Percentiles rank a stretch among this genome's conserved stretches.
phyloP scores from a whole-genome alignment of 64 coral and sea anemone genomes.

The Pocillopora verrucosa region DNA sequence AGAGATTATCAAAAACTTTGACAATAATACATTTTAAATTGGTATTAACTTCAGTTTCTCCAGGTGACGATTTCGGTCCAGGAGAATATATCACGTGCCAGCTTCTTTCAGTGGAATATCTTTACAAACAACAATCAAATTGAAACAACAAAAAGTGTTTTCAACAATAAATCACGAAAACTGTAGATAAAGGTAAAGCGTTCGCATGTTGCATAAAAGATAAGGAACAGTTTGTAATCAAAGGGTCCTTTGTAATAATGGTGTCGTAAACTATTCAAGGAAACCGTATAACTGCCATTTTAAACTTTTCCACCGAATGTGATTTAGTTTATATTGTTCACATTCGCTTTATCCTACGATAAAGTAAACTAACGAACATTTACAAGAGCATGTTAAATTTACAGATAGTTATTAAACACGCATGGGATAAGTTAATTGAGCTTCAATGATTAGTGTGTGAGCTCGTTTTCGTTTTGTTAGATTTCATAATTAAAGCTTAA shows the following conservation, averaged over 20 bases:
- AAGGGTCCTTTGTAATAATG: not conserved
- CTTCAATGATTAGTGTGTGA: not conserved
- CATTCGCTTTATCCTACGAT: not conserved
- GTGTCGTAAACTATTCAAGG: not conserved
- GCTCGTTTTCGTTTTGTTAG: conserved; percentile 17
- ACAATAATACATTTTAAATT: no score
- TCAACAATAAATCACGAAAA: not conserved
- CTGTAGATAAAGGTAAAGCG: not conserved
- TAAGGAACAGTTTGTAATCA: not conserved
- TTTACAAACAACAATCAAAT: not conserved
- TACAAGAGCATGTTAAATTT: not conserved
- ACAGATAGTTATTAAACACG: conserved; percentile 16
- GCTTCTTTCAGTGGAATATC: not conserved
- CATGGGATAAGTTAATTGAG: conserved; percentile 20
- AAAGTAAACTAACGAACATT: conserved; percentile 4
- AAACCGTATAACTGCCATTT: not conserved
- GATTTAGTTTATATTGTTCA: not conserved
- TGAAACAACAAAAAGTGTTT: not conserved
- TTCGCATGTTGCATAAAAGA: not conserved
- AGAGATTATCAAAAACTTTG: no score
- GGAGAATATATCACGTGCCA: not conserved
- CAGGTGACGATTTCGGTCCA: not conserved
- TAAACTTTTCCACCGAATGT: no score
- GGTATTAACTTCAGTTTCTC: no score
- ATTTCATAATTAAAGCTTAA: conserved; percentile 22